These are phyloP conservation scores for Sebastiscus tertius DNA, from an alignment of 2,797 vertebrate species.

Conservation along the genomic window DNA sequence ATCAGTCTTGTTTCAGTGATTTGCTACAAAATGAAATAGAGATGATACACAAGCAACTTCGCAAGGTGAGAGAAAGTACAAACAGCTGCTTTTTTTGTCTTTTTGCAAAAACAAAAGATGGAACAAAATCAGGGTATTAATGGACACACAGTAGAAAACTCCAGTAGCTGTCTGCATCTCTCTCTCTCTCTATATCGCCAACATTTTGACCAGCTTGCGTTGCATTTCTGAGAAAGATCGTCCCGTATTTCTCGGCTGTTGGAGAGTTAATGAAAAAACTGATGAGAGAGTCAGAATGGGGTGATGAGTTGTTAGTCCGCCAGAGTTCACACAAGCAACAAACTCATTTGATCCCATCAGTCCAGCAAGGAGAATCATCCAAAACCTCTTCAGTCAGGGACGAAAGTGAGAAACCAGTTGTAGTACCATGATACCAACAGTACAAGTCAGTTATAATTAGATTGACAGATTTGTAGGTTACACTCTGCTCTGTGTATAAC, in stretches of 20 bases:
- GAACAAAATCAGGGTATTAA: slow-evolving; percentile 2
- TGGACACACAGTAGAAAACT: slow-evolving; percentile 34
- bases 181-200: slow-evolving; percentile 9
- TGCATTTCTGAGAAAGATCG: background rate
- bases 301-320: background rate
- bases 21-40: slow-evolving; percentile 24
- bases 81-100: background rate
- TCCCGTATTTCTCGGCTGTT: background rate
- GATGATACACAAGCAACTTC: slow-evolving; percentile 28
- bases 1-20: slow-evolving; percentile 18
- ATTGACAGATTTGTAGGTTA: background rate
- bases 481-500: background rate
- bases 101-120: background rate
- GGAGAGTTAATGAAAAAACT: background rate
- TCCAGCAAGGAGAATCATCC: background rate
- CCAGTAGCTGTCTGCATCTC: background rate
- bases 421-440: slow-evolving; percentile 8
- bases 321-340: background rate
- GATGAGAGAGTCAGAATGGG: background rate
- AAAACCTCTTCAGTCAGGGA: background rate
- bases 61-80: slow-evolving; percentile 10
- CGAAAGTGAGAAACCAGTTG: background rate
- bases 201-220: background rate
- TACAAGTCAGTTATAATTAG: background rate
- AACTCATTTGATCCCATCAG: background rate